Evolutionary conservation across 2,888 invertebrate species (phyloP).

Genomic region (Thera obeliscata): DNA sequence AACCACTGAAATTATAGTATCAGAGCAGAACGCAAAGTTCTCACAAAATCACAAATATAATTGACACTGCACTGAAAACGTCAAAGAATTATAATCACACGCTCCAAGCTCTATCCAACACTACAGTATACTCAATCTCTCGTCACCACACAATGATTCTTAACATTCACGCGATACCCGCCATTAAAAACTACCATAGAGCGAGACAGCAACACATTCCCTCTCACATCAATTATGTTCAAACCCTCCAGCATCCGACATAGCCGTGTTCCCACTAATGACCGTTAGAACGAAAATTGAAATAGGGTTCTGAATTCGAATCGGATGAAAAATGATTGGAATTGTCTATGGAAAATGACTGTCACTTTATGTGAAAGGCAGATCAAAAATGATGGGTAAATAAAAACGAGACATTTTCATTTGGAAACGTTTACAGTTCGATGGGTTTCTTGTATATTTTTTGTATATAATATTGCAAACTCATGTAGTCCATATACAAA

Average conservation of each 20-base stretch:
- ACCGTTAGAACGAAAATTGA: constrained; percentile 40
- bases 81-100: constrained; percentile 15
- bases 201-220: constrained; percentile 28
- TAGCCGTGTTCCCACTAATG: constrained; percentile 35
- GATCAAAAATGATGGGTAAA: neutral
- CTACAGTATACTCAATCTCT: constrained; percentile 15
- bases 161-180: constrained; percentile 25
- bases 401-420: neutral
- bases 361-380: constrained; percentile 18
- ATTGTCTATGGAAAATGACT: constrained; percentile 32
- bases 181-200: constrained; percentile 28
- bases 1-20: neutral
- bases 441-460: no score
- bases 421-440: neutral
- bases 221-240: constrained; percentile 38
- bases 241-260: constrained; percentile 39
- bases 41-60: neutral
- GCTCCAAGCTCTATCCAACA: constrained; percentile 4
- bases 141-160: constrained; percentile 22
- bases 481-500: no score
- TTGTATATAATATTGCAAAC: no score
- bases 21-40: neutral
- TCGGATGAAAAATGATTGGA: constrained; percentile 36
- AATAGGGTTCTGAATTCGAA: constrained; percentile 36
- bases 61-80: constrained; percentile 1